phyloP scores from a whole-genome alignment of 2,797 vertebrate genomes.

The Enteromius unitaeniatus region DNA sequence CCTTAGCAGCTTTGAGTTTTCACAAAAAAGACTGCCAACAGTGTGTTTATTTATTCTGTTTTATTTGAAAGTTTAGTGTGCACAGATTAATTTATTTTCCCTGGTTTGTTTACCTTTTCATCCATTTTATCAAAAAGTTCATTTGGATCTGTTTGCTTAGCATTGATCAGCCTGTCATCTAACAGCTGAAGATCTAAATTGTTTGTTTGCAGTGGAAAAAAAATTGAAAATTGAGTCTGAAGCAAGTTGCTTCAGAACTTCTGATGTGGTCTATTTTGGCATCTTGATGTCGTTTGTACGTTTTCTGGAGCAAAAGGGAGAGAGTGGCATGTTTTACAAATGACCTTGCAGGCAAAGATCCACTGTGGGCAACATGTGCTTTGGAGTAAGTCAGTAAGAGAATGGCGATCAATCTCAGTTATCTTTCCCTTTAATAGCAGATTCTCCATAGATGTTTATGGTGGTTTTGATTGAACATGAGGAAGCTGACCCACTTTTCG shows the following conservation, averaged over 20 bases:
- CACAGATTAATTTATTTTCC: slow-evolving; percentile 5
- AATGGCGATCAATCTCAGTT: slow-evolving; percentile 17
- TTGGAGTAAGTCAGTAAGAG: slow-evolving; percentile 1
- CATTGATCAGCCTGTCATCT: slow-evolving; percentile 10
- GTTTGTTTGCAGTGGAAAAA: slow-evolving; percentile 1
- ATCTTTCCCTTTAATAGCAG: slow-evolving; percentile 23
- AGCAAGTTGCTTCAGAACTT: neutral
- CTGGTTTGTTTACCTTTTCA: slow-evolving; percentile 23
- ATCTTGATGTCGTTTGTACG: slow-evolving; percentile 10
- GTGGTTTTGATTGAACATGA: slow-evolving; percentile 21
- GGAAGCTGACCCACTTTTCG: slow-evolving; percentile 21
- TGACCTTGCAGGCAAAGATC: slow-evolving; percentile 33
- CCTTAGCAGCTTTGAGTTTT: slow-evolving; percentile 14
- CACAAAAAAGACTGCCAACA: slow-evolving; percentile 12
- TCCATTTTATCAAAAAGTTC: neutral
- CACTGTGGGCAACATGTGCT: slow-evolving; percentile 20
- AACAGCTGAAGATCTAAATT: neutral
- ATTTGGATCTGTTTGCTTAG: slow-evolving; percentile 14
- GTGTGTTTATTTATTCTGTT: neutral
- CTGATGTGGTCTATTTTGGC: slow-evolving; percentile 11
- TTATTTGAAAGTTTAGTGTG: slow-evolving; percentile 15
- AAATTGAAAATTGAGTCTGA: neutral
- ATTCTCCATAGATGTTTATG: slow-evolving; percentile 18
- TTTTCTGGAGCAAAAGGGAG: slow-evolving; percentile 9
- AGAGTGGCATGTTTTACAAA: slow-evolving; percentile 23